phyloP scores from a whole-genome alignment of 2,888 invertebrate species.

The Coleophora deauratella region DNA sequence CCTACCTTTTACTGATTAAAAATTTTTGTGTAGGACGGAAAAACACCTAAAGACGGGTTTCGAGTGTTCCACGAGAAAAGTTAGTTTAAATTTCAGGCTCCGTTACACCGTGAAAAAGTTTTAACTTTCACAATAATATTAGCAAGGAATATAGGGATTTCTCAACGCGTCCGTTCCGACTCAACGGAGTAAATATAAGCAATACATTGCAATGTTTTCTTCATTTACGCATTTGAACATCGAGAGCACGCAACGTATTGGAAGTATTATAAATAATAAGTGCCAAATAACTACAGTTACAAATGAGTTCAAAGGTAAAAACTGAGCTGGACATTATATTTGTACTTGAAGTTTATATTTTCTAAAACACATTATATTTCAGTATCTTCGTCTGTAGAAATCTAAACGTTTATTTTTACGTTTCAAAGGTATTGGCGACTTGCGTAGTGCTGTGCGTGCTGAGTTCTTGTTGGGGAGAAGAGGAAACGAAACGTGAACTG shows the following conservation, averaged over 20 bases:
- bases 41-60: too few relatives aligned
- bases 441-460: conserved; percentile 31
- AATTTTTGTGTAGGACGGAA: too few relatives aligned
- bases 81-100: too few relatives aligned
- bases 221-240: conserved; percentile 35
- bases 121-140: too few relatives aligned
- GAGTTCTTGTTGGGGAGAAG: conserved; percentile 28
- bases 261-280: conserved; percentile 4
- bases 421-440: conserved; percentile 31
- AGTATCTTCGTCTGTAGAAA: neutral
- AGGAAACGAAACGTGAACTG: conserved; percentile 23
- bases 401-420: neutral
- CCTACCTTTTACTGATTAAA: too few relatives aligned
- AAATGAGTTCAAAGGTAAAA: conserved; percentile 35
- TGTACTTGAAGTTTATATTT: neutral
- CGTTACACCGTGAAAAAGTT: too few relatives aligned
- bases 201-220: conserved; percentile 28
- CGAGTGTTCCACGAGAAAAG: too few relatives aligned
- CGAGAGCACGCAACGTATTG: conserved; percentile 18
- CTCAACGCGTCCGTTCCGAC: conserved; percentile 32
- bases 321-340: conserved; percentile 14
- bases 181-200: conserved; percentile 32
- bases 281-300: conserved; percentile 1
- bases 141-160: conserved; percentile 2
- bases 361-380: neutral